A percentile compares a stretch with the other conserved stretches of the same genome.
These are phyloP conservation scores for Neotragus moschatus DNA, from an alignment of 2,113 vertebrate genomes.

Conservation along the genomic window DNA sequence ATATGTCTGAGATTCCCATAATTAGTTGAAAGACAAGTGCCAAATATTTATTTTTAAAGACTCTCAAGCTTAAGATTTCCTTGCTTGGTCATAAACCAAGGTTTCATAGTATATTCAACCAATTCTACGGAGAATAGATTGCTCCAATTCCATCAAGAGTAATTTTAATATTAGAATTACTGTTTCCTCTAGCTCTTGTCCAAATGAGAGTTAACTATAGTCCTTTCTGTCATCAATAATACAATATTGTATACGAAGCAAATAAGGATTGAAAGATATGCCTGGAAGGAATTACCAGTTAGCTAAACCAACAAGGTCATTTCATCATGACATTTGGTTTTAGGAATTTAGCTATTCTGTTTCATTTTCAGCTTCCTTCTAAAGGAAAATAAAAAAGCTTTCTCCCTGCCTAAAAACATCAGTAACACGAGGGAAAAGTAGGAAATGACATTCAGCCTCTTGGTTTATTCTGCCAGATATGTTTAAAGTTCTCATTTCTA, in stretches of 20 bases:
- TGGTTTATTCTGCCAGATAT: neutral
- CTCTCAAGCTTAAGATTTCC: constrained; percentile 13
- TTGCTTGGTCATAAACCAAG: constrained; percentile 24
- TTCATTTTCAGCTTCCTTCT: constrained; percentile 22
- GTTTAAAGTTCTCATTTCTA: neutral
- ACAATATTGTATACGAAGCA: neutral
- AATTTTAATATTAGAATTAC: constrained; percentile 17
- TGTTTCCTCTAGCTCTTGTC: neutral
- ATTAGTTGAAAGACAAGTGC: constrained; percentile 34
- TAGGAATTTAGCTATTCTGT: neutral
- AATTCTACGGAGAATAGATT: neutral
- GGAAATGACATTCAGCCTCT: neutral
- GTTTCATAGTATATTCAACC: constrained; percentile 22
- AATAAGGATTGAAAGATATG: neutral
- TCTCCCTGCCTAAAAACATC: neutral
- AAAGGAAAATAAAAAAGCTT: constrained; percentile 15
- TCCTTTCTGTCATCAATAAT: neutral
- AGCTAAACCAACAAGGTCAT: neutral
- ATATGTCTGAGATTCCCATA: neutral
- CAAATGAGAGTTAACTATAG: neutral
- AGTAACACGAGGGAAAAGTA: neutral
- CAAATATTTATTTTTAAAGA: constrained; percentile 37
- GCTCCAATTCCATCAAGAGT: neutral
- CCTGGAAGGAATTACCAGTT: neutral
- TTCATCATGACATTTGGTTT: neutral